A percentile compares a stretch with the other conserved stretches of the same genome.
Conservation (phyloP, 2,888 invertebrate genomes). For the Terebella lapidaria region DNA sequence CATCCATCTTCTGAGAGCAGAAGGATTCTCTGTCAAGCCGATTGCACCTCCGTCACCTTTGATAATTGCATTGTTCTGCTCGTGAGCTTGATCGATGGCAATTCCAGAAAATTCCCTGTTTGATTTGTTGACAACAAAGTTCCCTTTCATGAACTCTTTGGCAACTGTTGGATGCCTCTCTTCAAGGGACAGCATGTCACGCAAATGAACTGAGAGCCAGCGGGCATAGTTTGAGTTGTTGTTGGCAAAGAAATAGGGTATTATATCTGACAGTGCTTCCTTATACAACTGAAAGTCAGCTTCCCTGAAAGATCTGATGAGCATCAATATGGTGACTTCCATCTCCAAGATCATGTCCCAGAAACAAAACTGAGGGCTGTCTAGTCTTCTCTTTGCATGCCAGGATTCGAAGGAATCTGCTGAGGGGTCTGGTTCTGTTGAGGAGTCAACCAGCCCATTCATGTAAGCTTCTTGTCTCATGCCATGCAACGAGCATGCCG, state of each 20-base stretch:
- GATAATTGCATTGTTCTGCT: constrained; percentile 29
- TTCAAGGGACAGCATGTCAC: constrained; percentile 26
- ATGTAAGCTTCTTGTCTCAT: constrained; percentile 20
- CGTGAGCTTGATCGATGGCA: constrained; percentile 30
- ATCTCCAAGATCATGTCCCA: constrained; percentile 15
- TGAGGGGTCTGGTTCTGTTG: neutral
- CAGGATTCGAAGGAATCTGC: constrained; percentile 10
- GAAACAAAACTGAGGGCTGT: constrained; percentile 17
- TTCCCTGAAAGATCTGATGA: constrained; percentile 18
- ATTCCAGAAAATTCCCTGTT: constrained; percentile 21
- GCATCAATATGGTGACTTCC: constrained; percentile 8
- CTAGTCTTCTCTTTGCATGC: constrained; percentile 2
- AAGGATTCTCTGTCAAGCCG: constrained; percentile 26
- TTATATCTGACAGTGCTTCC: constrained; percentile 17
- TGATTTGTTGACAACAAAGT: constrained; percentile 27
- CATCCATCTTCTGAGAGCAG: constrained; percentile 29
- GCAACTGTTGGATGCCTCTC: constrained; percentile 21
- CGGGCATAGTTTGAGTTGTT: constrained; percentile 28
- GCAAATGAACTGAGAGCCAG: constrained; percentile 29
- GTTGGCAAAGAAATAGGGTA: constrained; percentile 26
- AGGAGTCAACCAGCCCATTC: neutral
- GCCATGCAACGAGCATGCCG: constrained; percentile 21
- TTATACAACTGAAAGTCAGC: constrained; percentile 18
- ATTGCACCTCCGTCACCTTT: constrained; percentile 30
- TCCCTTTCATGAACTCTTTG: constrained; percentile 24